Conservation (phyloP, 2,888 invertebrate species). For the Caenorhabditis sp. region DNA sequence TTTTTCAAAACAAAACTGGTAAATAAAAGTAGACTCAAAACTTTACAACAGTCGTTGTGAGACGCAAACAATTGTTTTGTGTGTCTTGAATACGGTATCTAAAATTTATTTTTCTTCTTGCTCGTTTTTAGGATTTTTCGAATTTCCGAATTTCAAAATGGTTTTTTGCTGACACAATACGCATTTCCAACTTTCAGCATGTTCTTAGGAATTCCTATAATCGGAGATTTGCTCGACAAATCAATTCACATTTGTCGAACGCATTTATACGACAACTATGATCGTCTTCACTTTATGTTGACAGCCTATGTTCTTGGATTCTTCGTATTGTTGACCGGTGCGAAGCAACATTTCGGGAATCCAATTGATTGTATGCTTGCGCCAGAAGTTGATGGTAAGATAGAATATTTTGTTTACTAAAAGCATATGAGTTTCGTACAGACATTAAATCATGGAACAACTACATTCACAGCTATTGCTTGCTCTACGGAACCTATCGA, state of each 20-base stretch:
- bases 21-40: too few relatives aligned
- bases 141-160: too few relatives aligned
- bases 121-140: too few relatives aligned
- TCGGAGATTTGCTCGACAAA: slow-evolving; percentile 28
- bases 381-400: slow-evolving; percentile 28
- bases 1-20: too few relatives aligned
- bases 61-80: too few relatives aligned
- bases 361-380: slow-evolving; percentile 45
- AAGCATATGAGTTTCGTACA: slow-evolving; percentile 4
- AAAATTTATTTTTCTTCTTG: too few relatives aligned
- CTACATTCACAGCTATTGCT: slow-evolving; percentile 38
- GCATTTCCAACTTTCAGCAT: too few relatives aligned
- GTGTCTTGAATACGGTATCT: too few relatives aligned
- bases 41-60: too few relatives aligned
- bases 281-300: slow-evolving; percentile 29
- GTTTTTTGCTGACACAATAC: too few relatives aligned
- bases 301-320: slow-evolving; percentile 30
- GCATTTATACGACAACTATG: slow-evolving; percentile 34
- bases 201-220: slow-evolving; percentile 36
- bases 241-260: slow-evolving; percentile 16
- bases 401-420: neutral
- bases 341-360: slow-evolving; percentile 46
- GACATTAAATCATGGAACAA: slow-evolving; percentile 33
- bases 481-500: slow-evolving; percentile 42
- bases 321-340: slow-evolving; percentile 35